These are phyloP conservation scores for Phasia obesa DNA, from an alignment of 2,888 invertebrate genomes.

Conservation along the genomic window DNA sequence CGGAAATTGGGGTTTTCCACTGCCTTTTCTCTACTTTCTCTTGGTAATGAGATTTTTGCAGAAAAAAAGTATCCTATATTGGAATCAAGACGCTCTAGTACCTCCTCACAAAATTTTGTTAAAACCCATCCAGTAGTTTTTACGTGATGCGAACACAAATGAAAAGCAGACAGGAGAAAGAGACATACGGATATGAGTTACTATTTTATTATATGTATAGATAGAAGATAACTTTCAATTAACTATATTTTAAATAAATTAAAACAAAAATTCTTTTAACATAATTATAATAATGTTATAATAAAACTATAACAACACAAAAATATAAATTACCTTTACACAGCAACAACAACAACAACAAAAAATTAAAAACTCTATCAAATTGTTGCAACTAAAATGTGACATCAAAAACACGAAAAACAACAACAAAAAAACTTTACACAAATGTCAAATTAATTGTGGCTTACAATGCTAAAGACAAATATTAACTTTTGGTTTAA, in stretches of 20 bases:
- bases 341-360: not conserved
- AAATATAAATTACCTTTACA: slow-evolving; percentile 7
- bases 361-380: slow-evolving; percentile 12
- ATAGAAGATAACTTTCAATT: not conserved
- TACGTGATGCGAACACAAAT: no score
- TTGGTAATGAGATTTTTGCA: no score
- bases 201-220: no score
- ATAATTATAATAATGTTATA: not conserved
- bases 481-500: slow-evolving; percentile 79
- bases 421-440: slow-evolving; percentile 64
- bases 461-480: slow-evolving; percentile 79
- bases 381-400: slow-evolving; percentile 48
- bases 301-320: slow-evolving; percentile 28
- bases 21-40: no score
- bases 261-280: not conserved
- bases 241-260: not conserved
- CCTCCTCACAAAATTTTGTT: no score
- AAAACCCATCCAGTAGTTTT: no score
- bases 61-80: no score
- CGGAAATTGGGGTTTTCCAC: no score
- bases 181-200: no score
- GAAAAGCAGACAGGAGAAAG: no score
- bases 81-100: no score
- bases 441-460: slow-evolving; percentile 78
- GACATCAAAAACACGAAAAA: slow-evolving; percentile 8